Conservation (phyloP, 2,113 vertebrate genomes). For the Anseranas semipalmata region DNA sequence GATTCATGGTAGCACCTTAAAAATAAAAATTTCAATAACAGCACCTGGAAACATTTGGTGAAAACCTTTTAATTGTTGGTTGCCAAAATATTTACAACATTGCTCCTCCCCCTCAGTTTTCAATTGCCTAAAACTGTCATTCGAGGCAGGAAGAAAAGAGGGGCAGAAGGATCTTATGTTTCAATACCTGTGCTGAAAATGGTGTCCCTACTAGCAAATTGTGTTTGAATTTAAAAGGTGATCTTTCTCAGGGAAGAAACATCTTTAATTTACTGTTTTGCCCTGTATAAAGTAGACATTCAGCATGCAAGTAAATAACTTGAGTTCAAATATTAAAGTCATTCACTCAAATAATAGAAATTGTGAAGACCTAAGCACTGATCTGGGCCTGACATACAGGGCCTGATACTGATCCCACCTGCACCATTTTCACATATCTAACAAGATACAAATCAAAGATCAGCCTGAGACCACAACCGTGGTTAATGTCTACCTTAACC, state of each 20-base stretch:
- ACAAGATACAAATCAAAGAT: neutral
- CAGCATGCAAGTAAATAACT: neutral
- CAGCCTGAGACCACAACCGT: neutral
- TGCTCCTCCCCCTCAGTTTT: neutral
- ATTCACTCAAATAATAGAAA: neutral
- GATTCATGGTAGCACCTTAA: neutral
- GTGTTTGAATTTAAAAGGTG: neutral
- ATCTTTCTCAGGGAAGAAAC: neutral
- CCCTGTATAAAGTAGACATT: neutral
- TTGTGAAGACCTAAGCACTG: neutral
- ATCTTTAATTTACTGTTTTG: neutral
- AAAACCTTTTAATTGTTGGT: neutral
- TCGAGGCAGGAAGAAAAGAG: neutral
- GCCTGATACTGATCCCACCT: neutral
- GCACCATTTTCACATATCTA: neutral
- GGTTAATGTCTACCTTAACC: neutral
- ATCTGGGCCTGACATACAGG: neutral
- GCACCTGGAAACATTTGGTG: neutral
- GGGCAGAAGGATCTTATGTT: neutral
- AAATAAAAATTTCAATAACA: neutral
- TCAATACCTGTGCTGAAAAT: neutral
- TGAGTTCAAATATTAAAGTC: neutral
- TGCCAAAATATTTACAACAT: neutral
- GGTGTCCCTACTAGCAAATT: neutral
- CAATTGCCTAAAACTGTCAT: neutral